phyloP scores from a whole-genome alignment of 2,888 invertebrate species.

The Leptodirus hochenwartii region DNA sequence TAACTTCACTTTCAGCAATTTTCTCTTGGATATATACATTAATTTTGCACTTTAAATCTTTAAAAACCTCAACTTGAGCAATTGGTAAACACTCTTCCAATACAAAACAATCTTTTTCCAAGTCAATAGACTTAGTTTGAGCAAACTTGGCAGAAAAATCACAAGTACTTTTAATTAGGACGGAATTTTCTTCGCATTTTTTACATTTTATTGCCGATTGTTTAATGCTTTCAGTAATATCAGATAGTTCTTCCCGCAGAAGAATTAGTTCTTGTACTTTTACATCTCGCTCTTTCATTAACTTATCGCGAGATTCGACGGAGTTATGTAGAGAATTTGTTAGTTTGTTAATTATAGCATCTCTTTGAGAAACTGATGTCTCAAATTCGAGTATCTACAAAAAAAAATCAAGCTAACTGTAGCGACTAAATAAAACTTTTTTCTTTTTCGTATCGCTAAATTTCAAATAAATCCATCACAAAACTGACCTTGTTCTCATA shows the following conservation, averaged over 20 bases:
- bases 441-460: too few species aligned
- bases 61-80: constrained; percentile 14
- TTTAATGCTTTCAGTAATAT: constrained; percentile 8
- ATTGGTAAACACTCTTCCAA: constrained; percentile 15
- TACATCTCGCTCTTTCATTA: constrained; percentile 23
- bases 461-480: neutral
- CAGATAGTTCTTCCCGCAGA: constrained; percentile 8
- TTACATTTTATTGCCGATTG: neutral
- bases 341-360: constrained; percentile 52
- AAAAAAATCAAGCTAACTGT: constrained; percentile 10
- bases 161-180: neutral
- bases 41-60: constrained; percentile 17
- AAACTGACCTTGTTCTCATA: constrained; percentile 43
- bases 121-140: constrained; percentile 5
- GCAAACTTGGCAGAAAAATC: neutral
- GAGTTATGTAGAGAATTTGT: constrained; percentile 52
- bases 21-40: constrained; percentile 15
- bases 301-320: constrained; percentile 37
- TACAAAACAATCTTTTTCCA: constrained; percentile 14
- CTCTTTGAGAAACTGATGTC: constrained; percentile 46
- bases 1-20: constrained; percentile 12
- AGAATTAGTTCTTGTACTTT: constrained; percentile 8
- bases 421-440: constrained; percentile 5
- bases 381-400: constrained; percentile 57
- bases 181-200: constrained; percentile 27